phyloP scores from a whole-genome alignment of 2,888 invertebrate species.

The Polydrusus pterygomalis region DNA sequence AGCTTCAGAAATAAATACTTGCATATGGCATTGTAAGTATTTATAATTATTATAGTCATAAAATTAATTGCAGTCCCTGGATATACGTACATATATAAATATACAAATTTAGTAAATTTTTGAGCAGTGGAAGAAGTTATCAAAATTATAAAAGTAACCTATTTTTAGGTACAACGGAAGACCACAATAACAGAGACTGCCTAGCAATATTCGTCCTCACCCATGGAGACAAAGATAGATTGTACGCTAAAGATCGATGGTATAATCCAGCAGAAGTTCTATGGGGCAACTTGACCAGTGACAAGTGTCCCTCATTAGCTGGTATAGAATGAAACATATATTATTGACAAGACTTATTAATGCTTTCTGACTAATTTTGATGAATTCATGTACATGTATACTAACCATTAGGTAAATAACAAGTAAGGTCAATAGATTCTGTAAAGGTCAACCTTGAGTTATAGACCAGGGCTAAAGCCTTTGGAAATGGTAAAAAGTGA shows the following conservation, averaged over 20 bases:
- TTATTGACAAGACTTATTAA: background rate
- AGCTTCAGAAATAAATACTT: constrained; percentile 78
- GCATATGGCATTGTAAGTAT: constrained; percentile 77
- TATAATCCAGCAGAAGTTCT: constrained; percentile 85
- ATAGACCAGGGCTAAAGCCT: too few species aligned
- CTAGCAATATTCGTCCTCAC: constrained; percentile 88
- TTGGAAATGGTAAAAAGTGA: too few species aligned
- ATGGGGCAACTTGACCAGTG: constrained; percentile 86
- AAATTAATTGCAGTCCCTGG: too few species aligned
- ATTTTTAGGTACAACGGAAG: constrained; percentile 78
- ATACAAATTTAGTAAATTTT: too few species aligned
- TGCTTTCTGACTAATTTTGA: background rate
- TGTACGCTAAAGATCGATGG: constrained; percentile 89
- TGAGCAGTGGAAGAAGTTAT: too few species aligned
- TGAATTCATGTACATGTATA: background rate
- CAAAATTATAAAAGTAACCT: too few species aligned
- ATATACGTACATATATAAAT: too few species aligned
- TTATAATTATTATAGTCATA: too few species aligned
- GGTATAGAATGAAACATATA: constrained; percentile 78
- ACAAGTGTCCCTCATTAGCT: constrained; percentile 87
- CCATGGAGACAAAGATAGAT: constrained; percentile 90
- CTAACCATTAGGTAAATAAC: constrained; percentile 19
- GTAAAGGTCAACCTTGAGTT: too few species aligned
- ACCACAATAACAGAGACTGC: constrained; percentile 89
- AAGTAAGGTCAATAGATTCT: background rate